Evolutionary conservation across 2,113 vertebrate species (phyloP), one percentile per base, ranked within the genome.

Genomic region (Fulmarus glacialis): DNA sequence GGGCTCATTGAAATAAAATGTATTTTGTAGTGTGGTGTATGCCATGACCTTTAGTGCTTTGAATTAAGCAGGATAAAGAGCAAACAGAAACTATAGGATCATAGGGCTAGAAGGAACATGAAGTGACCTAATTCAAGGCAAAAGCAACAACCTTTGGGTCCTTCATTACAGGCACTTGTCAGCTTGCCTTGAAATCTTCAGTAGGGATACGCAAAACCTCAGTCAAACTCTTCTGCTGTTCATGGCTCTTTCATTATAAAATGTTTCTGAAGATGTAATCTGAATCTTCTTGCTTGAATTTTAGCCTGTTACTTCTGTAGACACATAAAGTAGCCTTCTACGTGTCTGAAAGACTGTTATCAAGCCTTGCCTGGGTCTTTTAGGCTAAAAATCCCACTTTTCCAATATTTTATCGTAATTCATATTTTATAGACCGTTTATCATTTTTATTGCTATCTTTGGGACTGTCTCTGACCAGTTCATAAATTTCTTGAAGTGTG

Each of bases 391-490:
- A 75, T 68, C 15, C 66, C 22, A 48, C 43, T 94, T 91, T 45
- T 62, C 52, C 66, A 34, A 3, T 85, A 66, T 72, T 91, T 93
- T 68, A 72, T 38, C 18, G 10, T 66, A 50, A 92, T 72, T 82
- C 58, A 38, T 90, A 38, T 82, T 97, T 94, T 91, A 87, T 38
- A 88, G 70, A 82, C 15, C 1, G 1, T 45, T 85, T 45, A 82
- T 91, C 12, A 75, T 87, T 93, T 87, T 97, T 79, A 94, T 48
- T 93, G 66, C 73, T 90, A 1, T 87, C 32, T 85, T 91, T 85
- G 62, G 26, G 82, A 72, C 58, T 63, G 38, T 82, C 48, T 94
- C 12, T 84, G 89, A 91, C 36, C 1, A 4, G 40, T 85, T 73
- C 66, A 80, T 74, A 36, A 75, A 89, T 56, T 81, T 91, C 80